A percentile compares a stretch with the other conserved stretches of the same genome.
Evolutionary conservation across 2,888 invertebrate genomes (phyloP).

Genomic region (Adelognathus sp.): DNA sequence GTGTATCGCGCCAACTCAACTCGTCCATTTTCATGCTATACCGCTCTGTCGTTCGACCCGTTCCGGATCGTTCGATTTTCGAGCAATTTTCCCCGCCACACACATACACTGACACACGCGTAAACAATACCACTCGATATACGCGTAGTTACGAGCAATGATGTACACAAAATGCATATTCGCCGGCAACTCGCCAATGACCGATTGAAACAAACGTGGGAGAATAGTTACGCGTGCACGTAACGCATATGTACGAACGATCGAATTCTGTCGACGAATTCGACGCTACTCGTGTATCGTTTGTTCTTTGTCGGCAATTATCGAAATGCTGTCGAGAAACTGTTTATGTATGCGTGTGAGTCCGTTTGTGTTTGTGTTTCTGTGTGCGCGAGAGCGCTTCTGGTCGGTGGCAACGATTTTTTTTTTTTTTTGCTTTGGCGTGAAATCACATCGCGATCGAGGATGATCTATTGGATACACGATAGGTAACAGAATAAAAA

Average conservation of each 20-base stretch:
- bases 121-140: constrained; percentile 45
- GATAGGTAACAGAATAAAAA: too few species aligned
- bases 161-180: background rate
- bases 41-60: background rate
- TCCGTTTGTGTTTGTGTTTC: too few species aligned
- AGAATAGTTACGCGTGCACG: background rate
- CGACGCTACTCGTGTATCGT: constrained; percentile 38
- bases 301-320: background rate
- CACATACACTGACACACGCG: too few species aligned
- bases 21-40: background rate
- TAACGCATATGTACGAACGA: constrained; percentile 14
- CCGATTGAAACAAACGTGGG: background rate
- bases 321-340: background rate
- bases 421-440: too few species aligned
- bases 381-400: too few species aligned
- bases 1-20: background rate
- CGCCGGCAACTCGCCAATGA: background rate
- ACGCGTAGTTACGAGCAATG: constrained; percentile 30
- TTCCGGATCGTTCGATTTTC: background rate
- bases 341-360: too few species aligned
- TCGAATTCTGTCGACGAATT: constrained; percentile 45
- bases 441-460: too few species aligned
- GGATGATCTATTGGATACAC: too few species aligned
- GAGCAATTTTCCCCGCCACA: background rate
- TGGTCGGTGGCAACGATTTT: background rate